These are phyloP conservation scores for Rhynchotus rufescens DNA, from an alignment of 2,797 vertebrate species.

Conservation along the genomic window DNA sequence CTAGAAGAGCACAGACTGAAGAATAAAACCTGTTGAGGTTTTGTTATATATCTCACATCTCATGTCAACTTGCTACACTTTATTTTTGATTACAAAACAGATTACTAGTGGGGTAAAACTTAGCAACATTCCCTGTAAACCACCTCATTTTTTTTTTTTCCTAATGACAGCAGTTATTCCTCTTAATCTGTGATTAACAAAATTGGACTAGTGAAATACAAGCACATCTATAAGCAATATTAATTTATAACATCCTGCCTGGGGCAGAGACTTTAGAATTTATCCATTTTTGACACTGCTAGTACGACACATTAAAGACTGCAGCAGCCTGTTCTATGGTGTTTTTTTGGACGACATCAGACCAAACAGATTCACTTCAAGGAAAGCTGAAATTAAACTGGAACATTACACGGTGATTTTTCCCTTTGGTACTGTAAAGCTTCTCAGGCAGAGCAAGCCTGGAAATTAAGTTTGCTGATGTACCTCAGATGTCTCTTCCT, in stretches of 20 bases:
- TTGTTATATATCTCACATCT: background rate
- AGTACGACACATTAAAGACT: background rate
- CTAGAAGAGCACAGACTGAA: conserved; percentile 1
- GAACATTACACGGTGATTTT: background rate
- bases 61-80: background rate
- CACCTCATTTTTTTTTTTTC: background rate
- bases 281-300: fast-evolving
- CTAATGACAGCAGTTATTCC: background rate
- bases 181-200: background rate
- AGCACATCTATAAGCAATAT: background rate
- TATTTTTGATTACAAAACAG: background rate
- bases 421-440: fast-evolving
- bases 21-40: background rate
- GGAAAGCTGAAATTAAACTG: background rate
- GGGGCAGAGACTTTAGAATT: background rate
- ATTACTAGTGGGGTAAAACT: background rate
- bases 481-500: background rate
- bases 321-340: background rate
- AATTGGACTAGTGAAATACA: background rate
- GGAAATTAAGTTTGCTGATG: background rate
- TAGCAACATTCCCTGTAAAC: background rate
- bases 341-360: background rate
- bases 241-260: background rate
- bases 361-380: background rate
- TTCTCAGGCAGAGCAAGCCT: background rate